phyloP scores from a whole-genome alignment of 2,888 invertebrate genomes.

The Chaetogeoica ovagalla region DNA sequence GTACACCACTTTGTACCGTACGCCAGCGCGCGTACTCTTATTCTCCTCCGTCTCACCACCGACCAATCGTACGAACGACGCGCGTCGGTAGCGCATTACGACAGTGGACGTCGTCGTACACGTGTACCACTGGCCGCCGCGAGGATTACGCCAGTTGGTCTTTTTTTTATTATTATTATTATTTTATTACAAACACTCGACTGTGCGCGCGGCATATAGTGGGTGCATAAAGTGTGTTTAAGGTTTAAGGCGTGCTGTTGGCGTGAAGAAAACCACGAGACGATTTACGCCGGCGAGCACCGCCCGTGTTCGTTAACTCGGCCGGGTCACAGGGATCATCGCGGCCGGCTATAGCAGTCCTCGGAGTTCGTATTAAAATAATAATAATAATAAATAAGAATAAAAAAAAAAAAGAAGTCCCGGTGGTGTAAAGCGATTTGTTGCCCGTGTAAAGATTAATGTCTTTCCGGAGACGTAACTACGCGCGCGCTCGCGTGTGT shows the following conservation, averaged over 20 bases:
- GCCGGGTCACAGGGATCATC: too few species aligned
- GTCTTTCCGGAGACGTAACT: too few species aligned
- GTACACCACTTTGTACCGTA: not conserved
- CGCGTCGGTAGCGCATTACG: not conserved
- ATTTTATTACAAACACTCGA: constrained; percentile 44
- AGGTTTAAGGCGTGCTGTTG: too few species aligned
- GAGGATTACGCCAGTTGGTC: constrained; percentile 30
- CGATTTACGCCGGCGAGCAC: too few species aligned
- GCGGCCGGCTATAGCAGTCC: not conserved
- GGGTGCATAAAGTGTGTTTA: too few species aligned
- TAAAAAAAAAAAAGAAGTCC: not conserved
- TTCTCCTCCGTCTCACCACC: not conserved
- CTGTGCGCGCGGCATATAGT: not conserved
- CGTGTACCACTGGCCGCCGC: constrained; percentile 8
- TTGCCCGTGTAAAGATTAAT: constrained; percentile 29
- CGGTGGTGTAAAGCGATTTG: constrained; percentile 30
- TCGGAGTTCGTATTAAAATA: constrained; percentile 9
- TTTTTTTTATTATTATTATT: too few species aligned
- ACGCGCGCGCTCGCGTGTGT: not conserved
- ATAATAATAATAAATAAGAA: not conserved
- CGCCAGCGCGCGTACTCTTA: not conserved
- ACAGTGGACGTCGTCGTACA: constrained; percentile 6
- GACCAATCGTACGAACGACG: not conserved
- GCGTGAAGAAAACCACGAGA: too few species aligned
- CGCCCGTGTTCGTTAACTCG: too few species aligned